phyloP scores from a whole-genome alignment of 53 echinoderm and acorn worm genomes.

The Hippasteria phrygiana region DNA sequence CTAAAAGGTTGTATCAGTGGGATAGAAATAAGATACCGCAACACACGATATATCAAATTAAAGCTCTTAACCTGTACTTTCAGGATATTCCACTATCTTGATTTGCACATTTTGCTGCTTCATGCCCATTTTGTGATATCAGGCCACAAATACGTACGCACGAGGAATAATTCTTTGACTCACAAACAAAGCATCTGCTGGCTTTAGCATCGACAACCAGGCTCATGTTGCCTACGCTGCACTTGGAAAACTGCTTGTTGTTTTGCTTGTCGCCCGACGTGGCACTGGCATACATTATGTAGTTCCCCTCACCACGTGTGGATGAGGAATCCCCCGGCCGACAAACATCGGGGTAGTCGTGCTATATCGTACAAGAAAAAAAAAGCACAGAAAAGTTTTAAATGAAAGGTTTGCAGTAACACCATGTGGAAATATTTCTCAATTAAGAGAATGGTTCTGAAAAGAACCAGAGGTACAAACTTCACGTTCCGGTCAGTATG shows the following conservation, averaged over 20 bases:
- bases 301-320: constrained; percentile 75
- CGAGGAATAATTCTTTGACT: background rate
- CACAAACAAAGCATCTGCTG: constrained; percentile 81
- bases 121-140: no score
- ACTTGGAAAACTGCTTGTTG: constrained; percentile 88
- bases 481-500: no score
- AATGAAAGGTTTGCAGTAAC: background rate
- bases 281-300: constrained; percentile 98
- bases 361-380: constrained; percentile 66
- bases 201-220: constrained; percentile 72
- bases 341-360: constrained; percentile 84
- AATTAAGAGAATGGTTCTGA: no score
- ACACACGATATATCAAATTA: no score
- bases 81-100: no score
- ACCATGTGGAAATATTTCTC: no score
- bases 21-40: no score
- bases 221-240: constrained; percentile 87
- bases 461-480: no score
- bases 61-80: no score
- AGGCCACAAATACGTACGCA: background rate
- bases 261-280: constrained; percentile 87
- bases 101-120: no score
- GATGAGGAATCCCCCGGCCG: constrained; percentile 74
- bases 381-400: background rate
- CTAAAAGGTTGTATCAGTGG: no score